Percentiles rank a stretch among this genome's conserved stretches.
phyloP scores from a whole-genome alignment of 1,140 invertebrate genomes.

The Zelostemma sp. region DNA sequence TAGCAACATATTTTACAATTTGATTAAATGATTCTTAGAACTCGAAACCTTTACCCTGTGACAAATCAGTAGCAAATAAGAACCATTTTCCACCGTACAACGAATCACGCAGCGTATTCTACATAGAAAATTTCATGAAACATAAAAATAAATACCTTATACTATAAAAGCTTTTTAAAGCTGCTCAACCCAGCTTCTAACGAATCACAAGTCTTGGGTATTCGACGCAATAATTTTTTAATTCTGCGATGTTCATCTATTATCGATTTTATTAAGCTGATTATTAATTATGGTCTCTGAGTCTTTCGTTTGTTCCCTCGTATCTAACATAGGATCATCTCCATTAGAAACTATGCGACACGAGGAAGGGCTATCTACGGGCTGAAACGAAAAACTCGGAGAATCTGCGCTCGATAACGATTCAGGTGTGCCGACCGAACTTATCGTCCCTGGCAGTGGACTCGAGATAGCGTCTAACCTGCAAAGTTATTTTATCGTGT shows the following conservation, averaged over 20 bases:
- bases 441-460: slow-evolving; percentile 72
- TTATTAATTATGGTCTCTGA: slow-evolving; percentile 40
- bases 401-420: slow-evolving; percentile 75
- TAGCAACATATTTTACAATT: not conserved
- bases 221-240: slow-evolving; percentile 18
- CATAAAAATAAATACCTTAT: slow-evolving; percentile 8
- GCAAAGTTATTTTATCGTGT: slow-evolving; percentile 11
- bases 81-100: slow-evolving; percentile 1
- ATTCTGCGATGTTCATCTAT: slow-evolving; percentile 45
- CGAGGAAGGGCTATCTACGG: slow-evolving; percentile 70
- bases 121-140: slow-evolving; percentile 8
- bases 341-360: slow-evolving; percentile 55
- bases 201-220: slow-evolving; percentile 24
- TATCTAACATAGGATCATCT: slow-evolving; percentile 64
- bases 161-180: slow-evolving; percentile 1
- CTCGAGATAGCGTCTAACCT: slow-evolving; percentile 70
- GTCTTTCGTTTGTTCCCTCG: slow-evolving; percentile 56
- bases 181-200: slow-evolving; percentile 20
- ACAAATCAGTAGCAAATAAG: not conserved
- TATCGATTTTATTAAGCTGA: slow-evolving; percentile 50
- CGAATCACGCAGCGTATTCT: not conserved
- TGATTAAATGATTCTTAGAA: not conserved
- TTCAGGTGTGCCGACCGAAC: slow-evolving; percentile 74
- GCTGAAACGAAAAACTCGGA: slow-evolving; percentile 72
- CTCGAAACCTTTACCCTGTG: not conserved